Percentiles rank a stretch among this genome's conserved stretches.
Conservation (phyloP, 2,888 invertebrate genomes). For the Calliopum simillimum region DNA sequence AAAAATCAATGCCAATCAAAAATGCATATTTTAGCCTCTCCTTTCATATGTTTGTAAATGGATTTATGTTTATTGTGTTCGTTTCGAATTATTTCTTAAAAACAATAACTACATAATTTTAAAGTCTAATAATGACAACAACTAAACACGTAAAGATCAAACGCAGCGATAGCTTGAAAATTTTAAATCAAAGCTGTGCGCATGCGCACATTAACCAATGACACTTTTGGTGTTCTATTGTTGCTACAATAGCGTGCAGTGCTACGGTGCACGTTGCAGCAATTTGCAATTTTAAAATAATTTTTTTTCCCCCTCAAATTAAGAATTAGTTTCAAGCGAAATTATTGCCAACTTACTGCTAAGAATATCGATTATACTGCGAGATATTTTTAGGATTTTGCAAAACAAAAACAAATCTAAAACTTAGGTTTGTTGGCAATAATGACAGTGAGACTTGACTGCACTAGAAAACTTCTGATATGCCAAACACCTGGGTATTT, state of each 20-base stretch:
- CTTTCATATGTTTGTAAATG: slow-evolving; percentile 9
- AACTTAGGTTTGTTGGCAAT: background rate
- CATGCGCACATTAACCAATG: slow-evolving; percentile 19
- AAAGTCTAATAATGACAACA: slow-evolving; percentile 25
- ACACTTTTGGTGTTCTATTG: slow-evolving; percentile 40
- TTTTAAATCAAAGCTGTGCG: slow-evolving; percentile 3
- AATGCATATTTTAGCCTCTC: slow-evolving; percentile 17
- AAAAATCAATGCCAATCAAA: slow-evolving; percentile 30
- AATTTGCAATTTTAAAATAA: slow-evolving; percentile 41
- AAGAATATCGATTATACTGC: too few relatives aligned
- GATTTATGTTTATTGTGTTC: background rate
- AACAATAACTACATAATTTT: slow-evolving; percentile 24
- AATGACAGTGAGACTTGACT: background rate
- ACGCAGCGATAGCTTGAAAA: slow-evolving; percentile 26
- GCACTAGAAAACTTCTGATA: slow-evolving; percentile 4
- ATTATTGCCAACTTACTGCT: background rate
- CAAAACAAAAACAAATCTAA: background rate
- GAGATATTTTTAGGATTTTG: background rate
- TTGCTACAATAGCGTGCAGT: slow-evolving; percentile 35
- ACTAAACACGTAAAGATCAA: slow-evolving; percentile 25
- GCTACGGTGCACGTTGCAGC: slow-evolving; percentile 52
- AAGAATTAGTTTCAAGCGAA: background rate
- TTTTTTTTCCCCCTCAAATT: background rate
- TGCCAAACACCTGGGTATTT: slow-evolving; percentile 11
- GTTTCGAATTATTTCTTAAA: background rate